phyloP scores from a whole-genome alignment of 2,797 vertebrate species.

The Enteromius argenteus region DNA sequence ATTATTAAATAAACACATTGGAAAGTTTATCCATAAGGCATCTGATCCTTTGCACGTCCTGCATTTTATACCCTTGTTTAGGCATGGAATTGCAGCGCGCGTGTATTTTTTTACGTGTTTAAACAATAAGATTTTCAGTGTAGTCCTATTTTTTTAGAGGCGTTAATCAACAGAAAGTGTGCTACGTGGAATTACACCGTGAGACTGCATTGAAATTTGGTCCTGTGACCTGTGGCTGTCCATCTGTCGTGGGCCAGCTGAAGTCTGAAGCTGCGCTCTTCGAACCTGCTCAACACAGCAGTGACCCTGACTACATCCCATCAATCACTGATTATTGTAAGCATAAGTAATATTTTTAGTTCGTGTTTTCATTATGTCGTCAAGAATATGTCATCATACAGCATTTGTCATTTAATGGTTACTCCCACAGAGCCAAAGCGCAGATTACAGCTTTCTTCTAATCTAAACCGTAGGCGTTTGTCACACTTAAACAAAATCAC shows the following conservation, averaged over 20 bases:
- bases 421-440: not conserved
- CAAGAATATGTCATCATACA: not conserved
- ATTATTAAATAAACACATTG: not conserved
- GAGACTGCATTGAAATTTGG: constrained; percentile 42
- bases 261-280: constrained; percentile 17
- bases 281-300: not conserved
- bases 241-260: constrained; percentile 39
- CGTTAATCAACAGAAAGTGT: not conserved
- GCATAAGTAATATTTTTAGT: not conserved
- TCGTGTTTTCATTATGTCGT: not conserved
- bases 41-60: not conserved
- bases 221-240: constrained; percentile 42
- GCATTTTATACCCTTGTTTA: not conserved
- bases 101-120: not conserved
- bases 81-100: not conserved
- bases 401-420: not conserved
- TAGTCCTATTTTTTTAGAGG: not conserved
- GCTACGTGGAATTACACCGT: constrained; percentile 3
- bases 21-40: not conserved
- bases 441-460: constrained; percentile 24
- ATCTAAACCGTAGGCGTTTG: constrained; percentile 27
- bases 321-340: constrained; percentile 12
- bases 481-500: constrained; percentile 29
- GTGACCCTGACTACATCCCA: constrained; percentile 4
- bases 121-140: not conserved